A percentile compares a stretch with the other conserved stretches of the same genome.
phyloP scores from a whole-genome alignment of 2,113 vertebrate genomes.

The Lampris megalopsis region DNA sequence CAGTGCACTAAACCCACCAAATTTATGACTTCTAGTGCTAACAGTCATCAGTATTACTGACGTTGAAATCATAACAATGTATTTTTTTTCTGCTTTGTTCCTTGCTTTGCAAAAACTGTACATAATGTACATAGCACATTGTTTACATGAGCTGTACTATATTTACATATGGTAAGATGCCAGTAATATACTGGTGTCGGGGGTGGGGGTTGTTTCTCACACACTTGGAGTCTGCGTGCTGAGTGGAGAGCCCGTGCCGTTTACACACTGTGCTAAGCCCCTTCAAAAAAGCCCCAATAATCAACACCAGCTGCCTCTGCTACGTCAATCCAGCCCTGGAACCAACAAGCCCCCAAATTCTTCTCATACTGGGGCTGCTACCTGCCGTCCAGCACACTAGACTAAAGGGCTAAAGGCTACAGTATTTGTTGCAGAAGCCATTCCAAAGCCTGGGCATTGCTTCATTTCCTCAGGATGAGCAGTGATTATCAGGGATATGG shows the following conservation, averaged over 20 bases:
- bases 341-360: constrained; percentile 78
- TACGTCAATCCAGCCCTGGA: constrained; percentile 70
- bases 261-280: constrained; percentile 68
- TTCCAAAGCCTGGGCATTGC: background rate
- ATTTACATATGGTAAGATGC: constrained; percentile 59
- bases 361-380: constrained; percentile 74
- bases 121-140: constrained; percentile 39
- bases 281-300: constrained; percentile 77
- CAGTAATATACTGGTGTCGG: constrained; percentile 58
- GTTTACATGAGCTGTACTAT: constrained; percentile 50
- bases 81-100: constrained; percentile 6
- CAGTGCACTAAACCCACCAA: background rate
- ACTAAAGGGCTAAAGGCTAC: constrained; percentile 21
- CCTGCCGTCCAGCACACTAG: constrained; percentile 66
- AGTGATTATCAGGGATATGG: constrained; percentile 31
- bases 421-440: constrained; percentile 4
- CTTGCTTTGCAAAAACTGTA: constrained; percentile 36
- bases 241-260: constrained; percentile 44
- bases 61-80: constrained; percentile 31
- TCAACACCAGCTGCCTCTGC: constrained; percentile 77
- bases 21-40: constrained; percentile 31
- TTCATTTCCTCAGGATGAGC: constrained; percentile 52
- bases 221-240: constrained; percentile 53
- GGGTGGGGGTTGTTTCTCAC: constrained; percentile 27
- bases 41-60: constrained; percentile 23